Percentiles rank a stretch among this genome's conserved stretches.
phyloP scores from a whole-genome alignment of 2,888 invertebrate genomes.

The Aspidapion aeneum region DNA sequence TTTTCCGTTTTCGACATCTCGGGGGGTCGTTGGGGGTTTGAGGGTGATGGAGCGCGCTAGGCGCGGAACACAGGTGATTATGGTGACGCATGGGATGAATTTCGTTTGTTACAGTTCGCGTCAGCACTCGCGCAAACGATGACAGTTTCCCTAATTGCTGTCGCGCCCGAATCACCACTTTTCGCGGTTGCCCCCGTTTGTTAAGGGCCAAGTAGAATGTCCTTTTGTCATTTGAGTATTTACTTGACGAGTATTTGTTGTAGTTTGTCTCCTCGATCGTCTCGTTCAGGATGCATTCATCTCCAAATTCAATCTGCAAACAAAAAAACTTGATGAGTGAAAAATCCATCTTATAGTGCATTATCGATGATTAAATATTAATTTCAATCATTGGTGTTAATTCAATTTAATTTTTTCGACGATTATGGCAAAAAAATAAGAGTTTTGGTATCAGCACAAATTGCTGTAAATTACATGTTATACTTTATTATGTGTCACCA shows the following conservation, averaged over 20 bases:
- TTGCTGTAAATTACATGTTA: too few species aligned
- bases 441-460: too few species aligned
- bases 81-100: slow-evolving; percentile 49
- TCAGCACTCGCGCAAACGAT: slow-evolving; percentile 69
- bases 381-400: too few species aligned
- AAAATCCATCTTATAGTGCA: too few species aligned
- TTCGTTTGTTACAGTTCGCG: slow-evolving; percentile 55
- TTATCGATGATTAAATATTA: too few species aligned
- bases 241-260: slow-evolving; percentile 78
- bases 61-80: slow-evolving; percentile 38
- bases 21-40: slow-evolving; percentile 41
- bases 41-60: slow-evolving; percentile 30
- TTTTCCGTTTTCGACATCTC: slow-evolving; percentile 50
- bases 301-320: slow-evolving; percentile 81
- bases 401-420: too few species aligned
- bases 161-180: slow-evolving; percentile 62
- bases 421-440: too few species aligned
- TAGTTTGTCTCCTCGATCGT: slow-evolving; percentile 81
- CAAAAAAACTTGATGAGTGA: too few species aligned
- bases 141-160: slow-evolving; percentile 70
- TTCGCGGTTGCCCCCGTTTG: slow-evolving; percentile 67
- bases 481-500: too few species aligned
- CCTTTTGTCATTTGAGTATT: slow-evolving; percentile 66
- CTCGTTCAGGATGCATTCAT: slow-evolving; percentile 82
- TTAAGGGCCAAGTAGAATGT: slow-evolving; percentile 76